Conservation (phyloP, 2,797 vertebrate species). For the Oophaga sylvatica region DNA sequence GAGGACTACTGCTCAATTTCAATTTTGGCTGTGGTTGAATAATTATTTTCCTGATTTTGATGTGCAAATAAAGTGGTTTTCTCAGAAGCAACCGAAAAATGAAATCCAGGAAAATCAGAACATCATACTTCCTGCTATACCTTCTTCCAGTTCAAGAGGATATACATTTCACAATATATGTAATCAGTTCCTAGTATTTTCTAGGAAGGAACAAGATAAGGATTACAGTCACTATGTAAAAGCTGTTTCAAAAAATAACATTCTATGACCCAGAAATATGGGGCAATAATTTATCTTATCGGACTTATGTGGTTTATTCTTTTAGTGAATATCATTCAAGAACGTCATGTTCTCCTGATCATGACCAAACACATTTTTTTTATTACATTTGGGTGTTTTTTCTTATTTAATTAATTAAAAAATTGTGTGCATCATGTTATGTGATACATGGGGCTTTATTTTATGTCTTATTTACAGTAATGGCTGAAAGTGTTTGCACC, state of each 20-base stretch:
- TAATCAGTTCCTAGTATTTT: constrained; percentile 14
- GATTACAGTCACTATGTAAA: not conserved
- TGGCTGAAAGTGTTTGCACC: too few relatives aligned
- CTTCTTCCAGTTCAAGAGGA: constrained; percentile 7
- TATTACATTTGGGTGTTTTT: not conserved
- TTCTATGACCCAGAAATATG: not conserved
- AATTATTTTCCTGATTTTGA: constrained; percentile 54
- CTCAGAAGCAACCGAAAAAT: constrained; percentile 41
- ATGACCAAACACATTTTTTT: not conserved
- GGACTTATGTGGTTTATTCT: not conserved
- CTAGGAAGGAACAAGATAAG: constrained; percentile 11
- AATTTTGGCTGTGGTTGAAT: constrained; percentile 46
- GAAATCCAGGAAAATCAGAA: constrained; percentile 18
- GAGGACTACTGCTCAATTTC: constrained; percentile 32
- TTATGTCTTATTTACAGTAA: too few relatives aligned
- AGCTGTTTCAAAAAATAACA: not conserved
- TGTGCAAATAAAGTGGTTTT: constrained; percentile 42
- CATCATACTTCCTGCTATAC: constrained; percentile 13
- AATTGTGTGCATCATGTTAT: too few relatives aligned
- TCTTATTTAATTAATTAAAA: too few relatives aligned
- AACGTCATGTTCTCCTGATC: not conserved
- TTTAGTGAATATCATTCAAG: not conserved
- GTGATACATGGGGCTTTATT: too few relatives aligned
- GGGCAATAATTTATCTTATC: not conserved
- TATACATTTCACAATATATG: not conserved